These are phyloP conservation scores for Sinhomidia bicolor DNA, from an alignment of 2,888 invertebrate genomes.

Conservation along the genomic window DNA sequence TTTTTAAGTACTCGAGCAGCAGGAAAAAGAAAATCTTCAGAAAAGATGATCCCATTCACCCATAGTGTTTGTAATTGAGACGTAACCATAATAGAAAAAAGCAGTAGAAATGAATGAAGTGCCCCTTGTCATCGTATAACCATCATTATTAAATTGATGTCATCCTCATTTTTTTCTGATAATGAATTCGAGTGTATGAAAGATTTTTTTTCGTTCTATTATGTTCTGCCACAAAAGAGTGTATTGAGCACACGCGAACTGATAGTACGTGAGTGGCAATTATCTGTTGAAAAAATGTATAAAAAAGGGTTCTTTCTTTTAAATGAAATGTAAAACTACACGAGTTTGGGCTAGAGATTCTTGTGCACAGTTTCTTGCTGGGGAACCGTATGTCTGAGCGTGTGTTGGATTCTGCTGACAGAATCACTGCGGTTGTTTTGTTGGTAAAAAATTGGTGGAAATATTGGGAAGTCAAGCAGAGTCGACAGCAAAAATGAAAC, in stretches of 20 bases:
- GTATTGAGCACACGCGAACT: conserved; percentile 35
- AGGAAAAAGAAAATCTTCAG: neutral
- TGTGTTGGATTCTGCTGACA: neutral
- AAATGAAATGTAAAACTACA: neutral
- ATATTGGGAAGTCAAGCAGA: too few relatives aligned
- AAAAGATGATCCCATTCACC: conserved; percentile 36
- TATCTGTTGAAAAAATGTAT: conserved; percentile 10
- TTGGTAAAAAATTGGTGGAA: neutral
- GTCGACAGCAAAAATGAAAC: too few relatives aligned
- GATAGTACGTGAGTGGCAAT: conserved; percentile 50
- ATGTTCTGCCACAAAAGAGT: neutral
- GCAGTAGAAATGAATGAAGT: neutral
- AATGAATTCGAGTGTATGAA: conserved; percentile 37
- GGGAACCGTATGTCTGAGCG: conserved; percentile 30
- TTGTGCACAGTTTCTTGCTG: conserved; percentile 19
- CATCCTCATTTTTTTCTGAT: conserved; percentile 4
- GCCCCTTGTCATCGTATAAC: conserved; percentile 27
- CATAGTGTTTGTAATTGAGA: conserved; percentile 38
- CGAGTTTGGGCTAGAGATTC: neutral
- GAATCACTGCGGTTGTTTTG: neutral
- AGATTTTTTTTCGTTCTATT: neutral
- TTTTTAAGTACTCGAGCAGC: neutral
- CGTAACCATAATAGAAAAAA: neutral
- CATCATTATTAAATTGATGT: neutral
- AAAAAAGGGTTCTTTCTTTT: neutral